Evolutionary conservation across 1,140 invertebrate genomes (phyloP), one percentile per base, ranked within the genome.

Genomic region (Halesus radiatus): DNA sequence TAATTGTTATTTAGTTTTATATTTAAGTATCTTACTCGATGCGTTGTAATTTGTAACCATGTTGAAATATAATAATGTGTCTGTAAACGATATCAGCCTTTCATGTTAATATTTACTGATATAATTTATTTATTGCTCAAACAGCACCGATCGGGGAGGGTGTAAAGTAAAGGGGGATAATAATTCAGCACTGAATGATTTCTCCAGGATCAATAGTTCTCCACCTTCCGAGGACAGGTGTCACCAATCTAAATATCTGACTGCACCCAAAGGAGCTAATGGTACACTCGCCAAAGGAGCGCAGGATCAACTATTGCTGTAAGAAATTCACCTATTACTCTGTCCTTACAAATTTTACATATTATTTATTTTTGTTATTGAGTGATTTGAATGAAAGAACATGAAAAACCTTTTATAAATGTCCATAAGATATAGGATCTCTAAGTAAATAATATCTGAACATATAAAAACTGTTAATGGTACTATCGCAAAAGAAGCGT

Each of bases 241-340:
- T 32, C 91, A 87, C 84, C 91, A 88, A 85, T 92, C 93, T 66
- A 78, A 87, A 79, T 88, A 91, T 87, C 78, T 92, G 54, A 89
- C 87, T 52, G 90, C 90, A 84, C 88, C 91, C n/a, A 76, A 85
- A 16, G 94, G 94, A 76, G 89, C 92, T 45, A 92, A 94, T 87
- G 83, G 90, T 7, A 87, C 90, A 79, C 85, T 92, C n/a, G 84
- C 85, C n/a, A 92, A 92, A 85, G 94, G 94, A 78, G 90, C 93
- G 1, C 91, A 94, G 85, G 92, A 94, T 83, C 89, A 92, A 83
- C 86, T 94, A 29, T 85, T 95, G 18, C 85, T 95, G 94, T 94
- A 89, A 92, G 92, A 92, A 82, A 8, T 22, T 37, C 5, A 72
- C n/a, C 15, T 72, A 72, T 72, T 29, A 29, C n/a, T n/a, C n/a